A percentile compares a stretch with the other conserved stretches of the same genome.
These are phyloP conservation scores for Megalonaias nervosa DNA, from an alignment of 1,140 invertebrate genomes.

Conservation along the genomic window DNA sequence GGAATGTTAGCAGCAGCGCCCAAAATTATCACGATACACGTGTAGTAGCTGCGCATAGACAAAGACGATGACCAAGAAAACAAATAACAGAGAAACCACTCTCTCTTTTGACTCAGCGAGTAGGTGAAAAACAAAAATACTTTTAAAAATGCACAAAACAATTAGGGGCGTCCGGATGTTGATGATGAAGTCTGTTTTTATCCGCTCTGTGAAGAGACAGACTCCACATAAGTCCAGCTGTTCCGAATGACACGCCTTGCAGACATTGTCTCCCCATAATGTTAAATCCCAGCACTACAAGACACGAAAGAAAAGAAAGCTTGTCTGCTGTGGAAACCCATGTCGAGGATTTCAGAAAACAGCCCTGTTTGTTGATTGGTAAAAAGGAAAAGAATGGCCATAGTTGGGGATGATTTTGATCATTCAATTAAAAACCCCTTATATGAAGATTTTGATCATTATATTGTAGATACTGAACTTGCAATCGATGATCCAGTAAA, in stretches of 20 bases:
- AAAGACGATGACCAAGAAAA: slow-evolving; percentile 44
- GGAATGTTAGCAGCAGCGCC: not conserved
- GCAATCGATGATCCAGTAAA: no score
- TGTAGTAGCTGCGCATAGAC: slow-evolving; percentile 33
- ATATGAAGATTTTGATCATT: no score
- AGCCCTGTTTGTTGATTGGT: slow-evolving; percentile 5
- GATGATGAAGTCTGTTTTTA: not conserved
- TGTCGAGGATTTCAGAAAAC: not conserved
- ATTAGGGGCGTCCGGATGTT: slow-evolving; percentile 50
- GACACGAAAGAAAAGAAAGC: not conserved
- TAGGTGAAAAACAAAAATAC: slow-evolving; percentile 46
- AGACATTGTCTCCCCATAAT: not conserved
- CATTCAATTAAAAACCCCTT: no score
- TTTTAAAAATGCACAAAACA: slow-evolving; percentile 48
- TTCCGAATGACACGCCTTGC: not conserved
- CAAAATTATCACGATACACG: not conserved
- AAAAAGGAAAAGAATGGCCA: no score
- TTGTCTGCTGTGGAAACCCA: not conserved
- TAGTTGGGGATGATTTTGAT: no score
- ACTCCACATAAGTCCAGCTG: not conserved
- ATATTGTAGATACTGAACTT: no score
- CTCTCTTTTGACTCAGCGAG: slow-evolving; percentile 55
- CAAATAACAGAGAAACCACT: slow-evolving; percentile 52
- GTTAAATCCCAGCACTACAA: not conserved
- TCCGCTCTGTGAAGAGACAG: slow-evolving; percentile 19